Evolutionary conservation across 92 coral and sea anemone species (phyloP).

Genomic region (Heteractis magnifica): DNA sequence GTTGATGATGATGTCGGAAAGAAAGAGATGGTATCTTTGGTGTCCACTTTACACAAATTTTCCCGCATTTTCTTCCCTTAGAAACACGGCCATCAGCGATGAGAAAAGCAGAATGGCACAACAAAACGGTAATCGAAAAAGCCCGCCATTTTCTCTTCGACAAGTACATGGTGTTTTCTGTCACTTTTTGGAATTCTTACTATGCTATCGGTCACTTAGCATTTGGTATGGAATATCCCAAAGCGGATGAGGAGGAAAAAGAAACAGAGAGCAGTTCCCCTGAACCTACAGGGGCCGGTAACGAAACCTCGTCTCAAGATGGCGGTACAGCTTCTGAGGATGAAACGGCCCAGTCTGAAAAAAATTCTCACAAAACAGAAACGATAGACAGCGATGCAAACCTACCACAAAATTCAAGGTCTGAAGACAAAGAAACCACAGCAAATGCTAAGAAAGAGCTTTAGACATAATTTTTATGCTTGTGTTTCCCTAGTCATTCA

Average conservation of each 20-base stretch:
- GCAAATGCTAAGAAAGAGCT: neutral
- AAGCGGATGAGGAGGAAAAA: constrained; percentile 29
- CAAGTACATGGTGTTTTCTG: constrained; percentile 60
- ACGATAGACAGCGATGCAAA: neutral
- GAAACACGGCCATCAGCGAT: constrained; percentile 57
- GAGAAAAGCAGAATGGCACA: constrained; percentile 37
- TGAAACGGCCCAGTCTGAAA: neutral
- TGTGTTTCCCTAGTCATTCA: too few species aligned
- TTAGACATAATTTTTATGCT: neutral
- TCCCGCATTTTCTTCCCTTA: neutral
- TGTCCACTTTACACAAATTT: neutral
- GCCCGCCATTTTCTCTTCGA: constrained; percentile 38
- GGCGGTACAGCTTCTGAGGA: neutral
- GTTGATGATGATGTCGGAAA: too few species aligned
- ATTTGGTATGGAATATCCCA: constrained; percentile 50
- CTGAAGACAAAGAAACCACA: neutral
- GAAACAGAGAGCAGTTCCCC: neutral
- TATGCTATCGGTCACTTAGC: constrained; percentile 70
- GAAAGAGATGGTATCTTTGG: too few species aligned
- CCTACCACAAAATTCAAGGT: neutral
- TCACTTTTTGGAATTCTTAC: constrained; percentile 61
- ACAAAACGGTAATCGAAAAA: constrained; percentile 53
- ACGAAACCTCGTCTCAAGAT: neutral
- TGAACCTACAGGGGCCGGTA: neutral
- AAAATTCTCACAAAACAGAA: neutral